Percentiles rank a stretch among this genome's conserved stretches.
Evolutionary conservation across 2,888 invertebrate species (phyloP).

Genomic region (Dryocosmus kuriphilus): DNA sequence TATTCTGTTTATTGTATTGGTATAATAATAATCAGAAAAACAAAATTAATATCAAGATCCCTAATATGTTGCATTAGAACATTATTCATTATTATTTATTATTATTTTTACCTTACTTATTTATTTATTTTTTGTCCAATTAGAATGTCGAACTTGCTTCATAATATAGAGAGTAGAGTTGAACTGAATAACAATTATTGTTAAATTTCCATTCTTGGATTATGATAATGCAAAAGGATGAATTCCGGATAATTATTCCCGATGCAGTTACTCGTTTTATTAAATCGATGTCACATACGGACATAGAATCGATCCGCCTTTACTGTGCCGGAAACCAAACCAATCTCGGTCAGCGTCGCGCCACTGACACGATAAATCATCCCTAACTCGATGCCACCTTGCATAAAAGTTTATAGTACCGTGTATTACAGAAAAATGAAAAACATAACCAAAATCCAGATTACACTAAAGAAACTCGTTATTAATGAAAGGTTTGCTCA

Average conservation of each 20-base stretch:
- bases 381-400: conserved; percentile 6
- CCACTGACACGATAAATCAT: conserved; percentile 37
- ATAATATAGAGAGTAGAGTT: too few relatives aligned
- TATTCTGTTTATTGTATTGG: too few relatives aligned
- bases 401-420: conserved; percentile 19
- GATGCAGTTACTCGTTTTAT: conserved; percentile 10
- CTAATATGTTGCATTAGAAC: too few relatives aligned
- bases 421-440: neutral
- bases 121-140: too few relatives aligned
- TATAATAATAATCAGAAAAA: too few relatives aligned
- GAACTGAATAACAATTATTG: too few relatives aligned
- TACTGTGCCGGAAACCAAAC: conserved; percentile 23
- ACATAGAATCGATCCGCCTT: conserved; percentile 14
- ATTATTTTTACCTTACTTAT: too few relatives aligned
- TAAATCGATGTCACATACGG: conserved; percentile 30
- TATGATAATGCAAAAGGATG: conserved; percentile 11
- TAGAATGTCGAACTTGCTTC: too few relatives aligned
- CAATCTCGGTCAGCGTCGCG: conserved; percentile 39
- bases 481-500: neutral
- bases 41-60: too few relatives aligned
- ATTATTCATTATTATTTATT: too few relatives aligned
- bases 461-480: neutral
- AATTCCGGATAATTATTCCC: conserved; percentile 32
- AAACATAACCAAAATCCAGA: neutral
- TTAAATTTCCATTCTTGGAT: conserved; percentile 8